Base-by-base conservation (phyloP, 2,797 vertebrate genomes). In the Etheostoma perlongum region DNA sequence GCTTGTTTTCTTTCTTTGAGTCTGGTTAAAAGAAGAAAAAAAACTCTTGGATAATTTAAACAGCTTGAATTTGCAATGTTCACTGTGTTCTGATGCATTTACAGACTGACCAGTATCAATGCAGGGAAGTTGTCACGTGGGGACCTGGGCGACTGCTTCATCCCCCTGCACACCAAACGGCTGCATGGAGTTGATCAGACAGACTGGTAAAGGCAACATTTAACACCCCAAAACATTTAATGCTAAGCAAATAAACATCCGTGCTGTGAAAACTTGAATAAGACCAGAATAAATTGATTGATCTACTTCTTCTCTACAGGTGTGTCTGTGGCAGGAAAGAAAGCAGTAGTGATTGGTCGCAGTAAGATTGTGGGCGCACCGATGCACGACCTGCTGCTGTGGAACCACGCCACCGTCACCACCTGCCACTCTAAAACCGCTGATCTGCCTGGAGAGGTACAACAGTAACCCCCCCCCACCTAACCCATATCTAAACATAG, bases 301-400 rank as follows among this genome's bases (percentile, higher is more conserved):
- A 2, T 33, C 19, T 4, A 16, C 42, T 3, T 13, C 47, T 61
- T 86, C 61, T 79, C 30, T 69, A 1, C 78, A 99, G 98, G 98
- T 52, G 64, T 98, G 25, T 94, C 96, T 46, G 94, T 99, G 83
- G 96, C 95, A 0, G 98, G 98, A 59, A 98, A 97, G 70, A 95
- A 90, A 6, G 98, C 98, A 0, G 98, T 99, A 0, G 98, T 99
- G 78, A 89, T 99, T 2, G 98, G 98, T 8, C 97, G 98, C 69
- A 99, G 98, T 89, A 99, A 99, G 93, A 99, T 99, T 0, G 98
- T 99, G 0, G 98, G 98, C 0, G 97, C 98, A 12, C 98, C 98
- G 1, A 99, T 99, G 98, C 97, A 97, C 1, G 98, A 99, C 90
- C 92, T 99, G 72, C 95, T 99, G 81, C 95, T 99, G 60, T 99